phyloP scores from a whole-genome alignment of 2,888 invertebrate genomes.

The Seira sanloemensis region DNA sequence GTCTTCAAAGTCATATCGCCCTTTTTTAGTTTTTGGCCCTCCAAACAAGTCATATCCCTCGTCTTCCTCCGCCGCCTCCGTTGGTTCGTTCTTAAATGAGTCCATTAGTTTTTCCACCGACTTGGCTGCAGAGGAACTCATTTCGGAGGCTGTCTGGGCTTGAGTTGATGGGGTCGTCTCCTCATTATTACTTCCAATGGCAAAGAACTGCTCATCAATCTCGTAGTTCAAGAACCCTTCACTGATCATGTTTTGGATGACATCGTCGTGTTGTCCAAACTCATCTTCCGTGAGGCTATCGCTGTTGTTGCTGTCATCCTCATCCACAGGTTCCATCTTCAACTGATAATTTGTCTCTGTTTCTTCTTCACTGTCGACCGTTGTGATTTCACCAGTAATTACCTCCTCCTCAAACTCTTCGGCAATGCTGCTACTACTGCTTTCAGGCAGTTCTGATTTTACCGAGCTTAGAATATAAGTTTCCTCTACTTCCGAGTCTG shows the following conservation, averaged over 20 bases:
- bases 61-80: conserved; percentile 4
- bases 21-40: conserved; percentile 50
- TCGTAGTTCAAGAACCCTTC: conserved; percentile 54
- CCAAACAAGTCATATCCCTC: conserved; percentile 55
- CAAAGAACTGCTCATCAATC: conserved; percentile 53
- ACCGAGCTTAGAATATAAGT: conserved; percentile 42
- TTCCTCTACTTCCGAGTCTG: conserved; percentile 56
- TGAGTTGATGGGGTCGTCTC: neutral
- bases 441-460: conserved; percentile 43
- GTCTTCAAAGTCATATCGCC: conserved; percentile 56
- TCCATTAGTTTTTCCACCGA: conserved; percentile 54
- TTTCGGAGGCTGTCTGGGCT: conserved; percentile 35
- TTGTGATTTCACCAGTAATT: conserved; percentile 28
- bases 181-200: conserved; percentile 55
- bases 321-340: conserved; percentile 37
- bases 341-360: conserved; percentile 48
- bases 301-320: neutral
- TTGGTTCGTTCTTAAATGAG: conserved; percentile 42
- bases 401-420: conserved; percentile 61
- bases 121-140: conserved; percentile 51
- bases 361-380: conserved; percentile 23
- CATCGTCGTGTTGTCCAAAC: conserved; percentile 23
- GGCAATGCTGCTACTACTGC: conserved; percentile 29
- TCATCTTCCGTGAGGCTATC: neutral
- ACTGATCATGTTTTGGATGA: conserved; percentile 44